A percentile compares a stretch with the other conserved stretches of the same genome.
Evolutionary conservation across 1,140 invertebrate genomes (phyloP).

Genomic region (Temnothorax curvispinosus): DNA sequence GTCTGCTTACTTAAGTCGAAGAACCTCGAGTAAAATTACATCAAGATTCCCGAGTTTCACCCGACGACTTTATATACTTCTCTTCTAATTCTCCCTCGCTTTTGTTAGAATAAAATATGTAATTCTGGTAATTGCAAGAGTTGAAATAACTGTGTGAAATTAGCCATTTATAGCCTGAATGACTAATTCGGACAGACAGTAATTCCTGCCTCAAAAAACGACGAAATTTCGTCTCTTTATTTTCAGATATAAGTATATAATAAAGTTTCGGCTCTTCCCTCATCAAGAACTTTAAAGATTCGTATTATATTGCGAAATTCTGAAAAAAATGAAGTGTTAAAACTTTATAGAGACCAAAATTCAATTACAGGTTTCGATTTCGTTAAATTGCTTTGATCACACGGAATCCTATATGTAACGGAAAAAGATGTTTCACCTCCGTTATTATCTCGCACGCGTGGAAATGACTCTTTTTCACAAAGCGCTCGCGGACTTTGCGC

Average conservation of each 20-base stretch:
- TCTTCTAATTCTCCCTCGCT: not conserved
- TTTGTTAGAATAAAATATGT: not conserved
- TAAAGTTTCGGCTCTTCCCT: not conserved
- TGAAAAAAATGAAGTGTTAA: not conserved
- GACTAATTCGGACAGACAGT: not conserved
- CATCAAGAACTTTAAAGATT: not conserved
- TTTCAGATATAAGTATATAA: constrained; percentile 18
- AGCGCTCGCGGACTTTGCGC: constrained; percentile 12
- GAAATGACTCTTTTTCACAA: constrained; percentile 43
- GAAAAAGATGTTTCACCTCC: not conserved
- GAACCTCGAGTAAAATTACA: constrained; percentile 18
- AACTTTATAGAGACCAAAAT: not conserved
- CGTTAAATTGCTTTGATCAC: not conserved
- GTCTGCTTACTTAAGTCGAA: not conserved
- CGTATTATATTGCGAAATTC: not conserved
- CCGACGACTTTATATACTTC: not conserved
- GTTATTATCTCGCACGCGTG: constrained; percentile 32
- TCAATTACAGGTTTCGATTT: not conserved
- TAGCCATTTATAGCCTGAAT: not conserved
- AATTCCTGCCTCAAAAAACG: not conserved
- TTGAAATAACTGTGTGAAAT: constrained; percentile 2
- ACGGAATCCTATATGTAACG: not conserved
- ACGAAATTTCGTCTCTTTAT: not conserved
- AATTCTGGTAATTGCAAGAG: not conserved
- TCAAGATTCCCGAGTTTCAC: not conserved